Evolutionary conservation across 2,888 invertebrate species (phyloP), one percentile per base, ranked within the genome.

Genomic region (Caenorhabditis sp.): DNA sequence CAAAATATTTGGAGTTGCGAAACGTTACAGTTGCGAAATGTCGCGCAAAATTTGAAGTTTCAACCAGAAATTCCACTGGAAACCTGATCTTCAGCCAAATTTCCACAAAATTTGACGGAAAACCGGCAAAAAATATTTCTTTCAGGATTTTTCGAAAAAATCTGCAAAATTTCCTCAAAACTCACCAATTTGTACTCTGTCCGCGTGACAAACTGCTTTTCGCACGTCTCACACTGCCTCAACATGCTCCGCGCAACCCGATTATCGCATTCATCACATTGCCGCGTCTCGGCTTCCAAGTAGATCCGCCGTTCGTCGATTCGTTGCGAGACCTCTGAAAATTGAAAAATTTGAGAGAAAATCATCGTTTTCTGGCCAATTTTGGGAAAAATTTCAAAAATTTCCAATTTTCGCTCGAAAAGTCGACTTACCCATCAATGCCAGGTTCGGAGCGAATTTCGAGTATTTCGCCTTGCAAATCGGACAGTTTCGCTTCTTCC

Each of bases 241-340:
- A 80, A n/a, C 53, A 68, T 53, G 18, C 50, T 71, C 18, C 22
- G 37, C 9, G 60, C 55, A 15, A 80, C 80, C 15, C 72, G 60
- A 47, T 72, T 80, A 47, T 72, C 53, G 28, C 80, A 80, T 44
- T 80, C 80, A 40, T 80, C 80, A 15, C 80, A 80, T 35, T 68
- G 65, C 37, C 61, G 11, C 18, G 55, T 60, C 32, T 80, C 80
- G 2, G 24, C 11, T 37, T 72, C 72, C 26, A 80, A 28, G 35
- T 50, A 80, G 44, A 56, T 5, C 6, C 62, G 47, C 20, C 80
- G 67, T 15, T 80, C 80, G 15, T 80, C 80, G 56, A 80, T 68
- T 55, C 80, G 37, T 37, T 80, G 60, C n/a, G 61, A 44, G 4
- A 56, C 80, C 37, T 80, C 79, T 71, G 70, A n/a, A n/a, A n/a